A percentile compares a stretch with the other conserved stretches of the same genome.
These are phyloP conservation scores for Caretta caretta DNA, from an alignment of 2,113 vertebrate species.

Conservation along the genomic window DNA sequence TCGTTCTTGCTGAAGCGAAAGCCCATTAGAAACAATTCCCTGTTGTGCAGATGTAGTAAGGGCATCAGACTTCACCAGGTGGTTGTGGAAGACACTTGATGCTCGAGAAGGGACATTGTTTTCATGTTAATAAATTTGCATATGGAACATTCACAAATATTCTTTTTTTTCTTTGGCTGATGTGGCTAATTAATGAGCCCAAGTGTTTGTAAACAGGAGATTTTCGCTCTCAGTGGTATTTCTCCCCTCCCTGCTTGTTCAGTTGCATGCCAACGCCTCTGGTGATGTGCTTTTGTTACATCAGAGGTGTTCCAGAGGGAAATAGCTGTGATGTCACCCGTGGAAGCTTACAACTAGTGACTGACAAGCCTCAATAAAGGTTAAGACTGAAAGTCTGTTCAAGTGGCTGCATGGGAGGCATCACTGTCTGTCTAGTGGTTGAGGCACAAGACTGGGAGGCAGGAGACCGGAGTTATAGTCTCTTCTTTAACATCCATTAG, in stretches of 20 bases:
- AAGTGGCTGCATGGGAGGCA: neutral
- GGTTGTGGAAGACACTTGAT: slow-evolving; percentile 62
- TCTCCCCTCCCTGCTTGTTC: slow-evolving; percentile 70
- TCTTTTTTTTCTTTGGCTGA: slow-evolving; percentile 70
- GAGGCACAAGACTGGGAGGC: neutral
- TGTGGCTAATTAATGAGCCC: slow-evolving; percentile 78
- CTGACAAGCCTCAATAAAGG: neutral
- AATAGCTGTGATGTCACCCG: neutral
- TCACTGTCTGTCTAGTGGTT: neutral
- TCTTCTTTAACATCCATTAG: neutral
- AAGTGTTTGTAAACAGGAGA: slow-evolving; percentile 73
- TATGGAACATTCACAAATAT: slow-evolving; percentile 70
- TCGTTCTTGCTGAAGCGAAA: slow-evolving; percentile 54
- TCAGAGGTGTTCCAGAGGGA: neutral
- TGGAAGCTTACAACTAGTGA: neutral
- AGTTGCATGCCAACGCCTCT: slow-evolving; percentile 48
- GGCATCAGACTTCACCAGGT: slow-evolving; percentile 59
- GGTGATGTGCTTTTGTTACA: slow-evolving; percentile 9
- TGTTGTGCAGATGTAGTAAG: slow-evolving; percentile 64
- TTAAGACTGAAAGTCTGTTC: neutral
- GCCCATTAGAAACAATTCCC: slow-evolving; percentile 60
- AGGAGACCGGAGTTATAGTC: neutral
- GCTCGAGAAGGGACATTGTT: slow-evolving; percentile 51
- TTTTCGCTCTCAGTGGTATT: slow-evolving; percentile 48
- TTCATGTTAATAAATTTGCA: slow-evolving; percentile 75